Percentiles rank a stretch among this genome's conserved stretches.
These are phyloP conservation scores for Drosophila subquinaria DNA, from an alignment of 2,888 invertebrate species.

Conservation along the genomic window DNA sequence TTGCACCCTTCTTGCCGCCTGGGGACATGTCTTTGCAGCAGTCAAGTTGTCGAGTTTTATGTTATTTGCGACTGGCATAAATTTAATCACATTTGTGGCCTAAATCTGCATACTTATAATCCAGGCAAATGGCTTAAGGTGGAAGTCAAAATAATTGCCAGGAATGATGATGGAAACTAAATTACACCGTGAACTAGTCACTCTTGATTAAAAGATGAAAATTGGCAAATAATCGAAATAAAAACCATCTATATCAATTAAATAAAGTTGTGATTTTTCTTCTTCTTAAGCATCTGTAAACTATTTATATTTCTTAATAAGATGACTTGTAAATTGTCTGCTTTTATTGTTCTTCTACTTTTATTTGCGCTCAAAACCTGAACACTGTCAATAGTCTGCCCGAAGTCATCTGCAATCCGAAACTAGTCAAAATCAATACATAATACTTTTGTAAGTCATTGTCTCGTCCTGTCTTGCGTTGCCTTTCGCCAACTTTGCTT, in stretches of 20 bases:
- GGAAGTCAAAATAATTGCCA: background rate
- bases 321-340: background rate
- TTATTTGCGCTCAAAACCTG: background rate
- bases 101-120: slow-evolving; percentile 32
- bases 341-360: slow-evolving; percentile 9
- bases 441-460: slow-evolving; percentile 55
- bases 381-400: slow-evolving; percentile 20
- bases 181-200: background rate
- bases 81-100: slow-evolving; percentile 67
- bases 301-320: background rate
- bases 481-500: slow-evolving; percentile 33
- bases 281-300: background rate
- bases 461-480: slow-evolving; percentile 38
- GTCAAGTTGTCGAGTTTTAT: slow-evolving; percentile 54
- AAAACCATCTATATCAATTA: background rate
- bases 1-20: slow-evolving; percentile 40
- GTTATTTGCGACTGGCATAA: slow-evolving; percentile 64
- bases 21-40: slow-evolving; percentile 46
- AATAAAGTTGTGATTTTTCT: background rate
- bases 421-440: slow-evolving; percentile 76
- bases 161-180: slow-evolving; percentile 7
- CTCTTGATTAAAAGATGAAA: background rate
- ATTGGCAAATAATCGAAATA: background rate
- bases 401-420: slow-evolving; percentile 36
- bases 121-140: slow-evolving; percentile 1